These are phyloP conservation scores for Mechanitis mazaeus DNA, from an alignment of 2,888 invertebrate genomes.

Conservation along the genomic window DNA sequence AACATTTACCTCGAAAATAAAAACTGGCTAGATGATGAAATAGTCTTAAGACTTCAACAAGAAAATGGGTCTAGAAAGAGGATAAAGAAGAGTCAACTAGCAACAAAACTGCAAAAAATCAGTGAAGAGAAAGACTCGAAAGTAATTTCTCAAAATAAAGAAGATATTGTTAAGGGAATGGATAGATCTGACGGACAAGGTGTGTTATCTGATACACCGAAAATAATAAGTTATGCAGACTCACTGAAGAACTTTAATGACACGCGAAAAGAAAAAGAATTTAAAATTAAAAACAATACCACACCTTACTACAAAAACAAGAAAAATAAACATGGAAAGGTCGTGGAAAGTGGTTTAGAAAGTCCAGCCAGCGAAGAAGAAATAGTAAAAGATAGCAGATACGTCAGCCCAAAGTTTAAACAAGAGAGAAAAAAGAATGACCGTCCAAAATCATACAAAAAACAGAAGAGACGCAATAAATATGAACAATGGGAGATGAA, in stretches of 20 bases:
- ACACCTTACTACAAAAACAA: not conserved
- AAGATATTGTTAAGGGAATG: slow-evolving; percentile 27
- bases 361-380: slow-evolving; percentile 52
- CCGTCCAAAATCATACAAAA: slow-evolving; percentile 57
- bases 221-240: slow-evolving; percentile 54
- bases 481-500: slow-evolving; percentile 71
- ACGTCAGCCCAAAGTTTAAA: slow-evolving; percentile 49
- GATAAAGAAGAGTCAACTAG: slow-evolving; percentile 31
- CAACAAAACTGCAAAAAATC: slow-evolving; percentile 34
- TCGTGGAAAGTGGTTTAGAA: slow-evolving; percentile 16
- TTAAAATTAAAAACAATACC: not conserved
- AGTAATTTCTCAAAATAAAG: slow-evolving; percentile 25
- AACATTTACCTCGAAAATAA: slow-evolving; percentile 61
- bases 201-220: not conserved
- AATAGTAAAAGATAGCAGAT: slow-evolving; percentile 61
- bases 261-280: slow-evolving; percentile 24
- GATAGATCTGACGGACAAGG: slow-evolving; percentile 33
- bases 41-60: slow-evolving; percentile 46
- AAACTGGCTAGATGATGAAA: slow-evolving; percentile 62
- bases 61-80: slow-evolving; percentile 41
- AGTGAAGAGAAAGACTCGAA: slow-evolving; percentile 38
- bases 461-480: slow-evolving; percentile 63
- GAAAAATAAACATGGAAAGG: slow-evolving; percentile 7
- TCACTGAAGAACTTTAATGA: slow-evolving; percentile 46
- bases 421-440: slow-evolving; percentile 57